These are phyloP conservation scores for Melanogrammus aeglefinus DNA, from an alignment of 2,797 vertebrate species.

Conservation along the genomic window DNA sequence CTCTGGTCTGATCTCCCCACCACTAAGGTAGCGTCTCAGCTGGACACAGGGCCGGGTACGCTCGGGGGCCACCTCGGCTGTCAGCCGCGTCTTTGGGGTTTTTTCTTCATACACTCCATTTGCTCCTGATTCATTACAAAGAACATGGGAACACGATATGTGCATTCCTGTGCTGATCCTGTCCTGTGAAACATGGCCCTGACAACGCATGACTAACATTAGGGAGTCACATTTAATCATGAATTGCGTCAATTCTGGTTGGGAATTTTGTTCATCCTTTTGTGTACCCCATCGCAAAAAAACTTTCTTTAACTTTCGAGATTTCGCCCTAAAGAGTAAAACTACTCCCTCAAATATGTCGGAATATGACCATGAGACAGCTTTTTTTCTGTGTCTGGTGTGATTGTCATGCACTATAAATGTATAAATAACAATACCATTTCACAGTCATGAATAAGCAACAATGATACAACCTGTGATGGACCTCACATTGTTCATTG, in stretches of 20 bases:
- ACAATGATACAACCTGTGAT: not conserved
- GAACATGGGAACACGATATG: no score
- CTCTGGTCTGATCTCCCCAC: constrained; percentile 52
- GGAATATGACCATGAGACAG: no score
- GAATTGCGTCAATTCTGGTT: not conserved
- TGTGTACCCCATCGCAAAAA: not conserved
- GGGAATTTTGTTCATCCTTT: not conserved
- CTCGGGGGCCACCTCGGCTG: no score
- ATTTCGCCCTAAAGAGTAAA: not conserved
- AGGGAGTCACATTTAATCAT: not conserved
- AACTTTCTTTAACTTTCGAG: not conserved
- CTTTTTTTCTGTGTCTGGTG: not conserved
- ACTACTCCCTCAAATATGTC: not conserved
- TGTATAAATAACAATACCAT: not conserved
- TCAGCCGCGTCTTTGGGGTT: no score
- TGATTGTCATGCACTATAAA: not conserved
- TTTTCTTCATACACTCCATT: no score
- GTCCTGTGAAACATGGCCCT: no score
- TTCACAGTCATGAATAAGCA: not conserved
- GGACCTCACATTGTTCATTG: constrained; percentile 12
- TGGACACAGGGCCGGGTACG: constrained; percentile 21
- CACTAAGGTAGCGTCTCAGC: constrained; percentile 63
- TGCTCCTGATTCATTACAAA: no score
- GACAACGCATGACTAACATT: not conserved
- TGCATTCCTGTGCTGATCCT: no score